Percentiles rank a stretch among this genome's conserved stretches.
Evolutionary conservation across 2,797 vertebrate genomes (phyloP).

Genomic region (Cetoscarus ocellatus): DNA sequence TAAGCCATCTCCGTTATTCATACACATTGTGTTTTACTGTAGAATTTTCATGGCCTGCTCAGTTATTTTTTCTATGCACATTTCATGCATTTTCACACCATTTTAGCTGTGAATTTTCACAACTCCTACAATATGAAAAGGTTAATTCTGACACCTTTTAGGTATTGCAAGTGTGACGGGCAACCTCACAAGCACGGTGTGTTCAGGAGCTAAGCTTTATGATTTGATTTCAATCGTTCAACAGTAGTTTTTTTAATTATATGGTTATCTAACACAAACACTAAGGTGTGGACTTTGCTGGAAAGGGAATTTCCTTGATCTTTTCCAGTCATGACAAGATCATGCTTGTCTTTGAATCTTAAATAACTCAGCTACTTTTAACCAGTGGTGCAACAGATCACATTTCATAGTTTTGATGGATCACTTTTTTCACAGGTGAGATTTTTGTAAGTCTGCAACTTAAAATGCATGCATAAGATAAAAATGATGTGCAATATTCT

Average conservation of each 20-base stretch:
- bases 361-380: too few species aligned
- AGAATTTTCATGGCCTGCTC: background rate
- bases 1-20: background rate
- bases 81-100: background rate
- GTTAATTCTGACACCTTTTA: background rate
- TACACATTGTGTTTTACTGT: background rate
- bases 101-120: constrained; percentile 17
- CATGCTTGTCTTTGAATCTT: background rate
- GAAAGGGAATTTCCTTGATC: too few species aligned
- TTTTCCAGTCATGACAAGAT: too few species aligned
- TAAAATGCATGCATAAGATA: too few species aligned
- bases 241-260: background rate
- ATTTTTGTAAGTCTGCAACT: too few species aligned
- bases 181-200: background rate
- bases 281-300: too few species aligned
- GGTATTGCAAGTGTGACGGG: background rate
- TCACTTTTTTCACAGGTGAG: too few species aligned
- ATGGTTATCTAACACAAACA: too few species aligned
- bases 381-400: too few species aligned
- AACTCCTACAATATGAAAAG: background rate
- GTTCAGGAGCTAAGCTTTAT: background rate
- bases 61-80: background rate
- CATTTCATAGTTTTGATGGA: too few species aligned
- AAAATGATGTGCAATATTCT: too few species aligned
- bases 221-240: background rate